Base-by-base conservation (phyloP, 2,113 vertebrate species). In the Turdus rufiventris region DNA sequence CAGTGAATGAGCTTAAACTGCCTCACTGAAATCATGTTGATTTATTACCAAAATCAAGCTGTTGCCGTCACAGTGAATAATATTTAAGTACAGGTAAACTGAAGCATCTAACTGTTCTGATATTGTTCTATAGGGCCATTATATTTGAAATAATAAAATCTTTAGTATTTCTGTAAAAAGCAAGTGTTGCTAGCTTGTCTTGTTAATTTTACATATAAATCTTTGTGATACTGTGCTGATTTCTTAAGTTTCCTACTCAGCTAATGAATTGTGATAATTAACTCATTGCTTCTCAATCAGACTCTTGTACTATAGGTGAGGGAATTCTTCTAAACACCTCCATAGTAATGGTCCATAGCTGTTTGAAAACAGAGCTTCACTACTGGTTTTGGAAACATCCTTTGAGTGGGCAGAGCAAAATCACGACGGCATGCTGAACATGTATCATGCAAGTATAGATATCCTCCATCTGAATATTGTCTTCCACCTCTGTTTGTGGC, bases 1-100 rank as follows among this genome's bases (percentile, higher is more conserved):
- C 40, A 75, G 26, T 9, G 48, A 79, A 75, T 1, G 10, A 85
- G 11, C 23, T 63, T 68, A 31, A 85, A 57, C 19, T 45, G 40
- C 12, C 19, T 75, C 31, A 40, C 25, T 61, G 71, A 82, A 94
- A 79, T 68, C 8, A 21, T 31, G 24, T 34, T 60, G 31, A 76
- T 82, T 56, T 79, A 43, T 57, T 78, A 40, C n/a, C 67, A 88
- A 92, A 92, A 85, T 76, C n/a, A 57, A 88, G 31, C 13, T 70
- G n/a, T 16, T 82, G 13, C 5, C 25, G n/a, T 60, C n/a, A 48
- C 2, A 79, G 25, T 29, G 40, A 75, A 36, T 48, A 83, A 85
- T 15, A n/a, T 1, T 43, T 17, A 72, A 90, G 10, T 25, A 23
- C 9, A 63, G 33, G 12, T 82, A 56, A 88, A 85, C 14, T 9